Base-by-base conservation (phyloP, 2,113 vertebrate species). In the Sinocyclocheilus anophthalmus region DNA sequence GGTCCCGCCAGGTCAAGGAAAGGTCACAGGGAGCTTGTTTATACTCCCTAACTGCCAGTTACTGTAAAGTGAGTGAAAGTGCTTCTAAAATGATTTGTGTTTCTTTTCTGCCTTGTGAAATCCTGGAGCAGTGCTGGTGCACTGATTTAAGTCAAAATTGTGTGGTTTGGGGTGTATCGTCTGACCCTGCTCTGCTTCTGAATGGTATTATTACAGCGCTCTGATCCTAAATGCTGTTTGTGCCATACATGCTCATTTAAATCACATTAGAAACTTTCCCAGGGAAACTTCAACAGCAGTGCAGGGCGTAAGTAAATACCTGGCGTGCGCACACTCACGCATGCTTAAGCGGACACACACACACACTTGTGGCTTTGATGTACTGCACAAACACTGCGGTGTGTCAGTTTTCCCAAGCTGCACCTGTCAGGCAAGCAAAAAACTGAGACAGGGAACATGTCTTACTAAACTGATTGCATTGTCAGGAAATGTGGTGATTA, bases 211-310 rank as follows among this genome's bases (percentile, higher is more conserved):
- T 85, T 87, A 84, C 73, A 30, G 61, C 16, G 3, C 83, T 67
- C 37, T 81, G 65, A 85, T 80, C 53, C 75, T 57, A 48, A 26
- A 61, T 83, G 57, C 26, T 84, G 72, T 87, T 88, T 90, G 90
- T 89, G 86, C 83, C 90, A 72, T 81, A 63, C 57, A 84, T 88
- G 88, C 85, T 88, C 88, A 87, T 92, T 91, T 89, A 91, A 92
- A 91, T 85, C 83, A 85, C 83, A 84, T 88, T 89, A 24, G 81
- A 20, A 18, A 72, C 81, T 83, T 83, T 83, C 81, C 48, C 81
- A 83, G 81, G 65, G 45, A 72, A 83, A 83, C 65, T 83, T 50
- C 26, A 67, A 12, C 61, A 50, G 37, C 42, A 18, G 39, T 8
- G n/a, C 8, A 26, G 42, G 42, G 63, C 24, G 14, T 82, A 39